These are phyloP conservation scores for Penaeus japonicus DNA, from an alignment of 1,140 invertebrate genomes.

Conservation along the genomic window DNA sequence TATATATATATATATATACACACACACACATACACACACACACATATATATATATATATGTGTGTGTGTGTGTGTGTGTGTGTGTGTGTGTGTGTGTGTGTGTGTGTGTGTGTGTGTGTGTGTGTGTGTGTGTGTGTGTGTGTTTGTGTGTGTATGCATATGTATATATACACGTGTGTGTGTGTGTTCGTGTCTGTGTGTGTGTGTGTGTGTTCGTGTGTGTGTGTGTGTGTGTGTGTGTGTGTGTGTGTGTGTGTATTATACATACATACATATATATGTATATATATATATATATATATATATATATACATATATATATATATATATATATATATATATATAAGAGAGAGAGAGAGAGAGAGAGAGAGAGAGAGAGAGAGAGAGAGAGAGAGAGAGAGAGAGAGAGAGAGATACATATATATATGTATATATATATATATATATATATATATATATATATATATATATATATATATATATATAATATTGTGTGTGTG, in stretches of 20 bases:
- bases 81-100: neutral
- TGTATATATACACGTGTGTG: neutral
- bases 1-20: too few species aligned
- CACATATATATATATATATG: neutral
- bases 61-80: neutral
- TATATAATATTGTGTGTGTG: neutral
- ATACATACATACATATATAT: constrained; percentile 27
- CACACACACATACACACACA: neutral
- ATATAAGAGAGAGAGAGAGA: neutral
- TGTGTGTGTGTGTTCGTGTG: neutral
- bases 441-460: neutral
- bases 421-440: neutral
- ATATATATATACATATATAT: constrained; percentile 42
- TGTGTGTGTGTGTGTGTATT: neutral
- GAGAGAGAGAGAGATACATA: neutral
- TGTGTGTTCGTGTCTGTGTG: neutral
- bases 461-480: neutral
- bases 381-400: neutral
- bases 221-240: neutral
- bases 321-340: constrained; percentile 27
- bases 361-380: neutral
- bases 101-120: neutral
- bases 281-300: constrained; percentile 42
- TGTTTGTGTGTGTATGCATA: neutral
- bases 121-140: neutral